phyloP scores from a whole-genome alignment of 1,140 invertebrate species.

The Drosophila rhopaloa region DNA sequence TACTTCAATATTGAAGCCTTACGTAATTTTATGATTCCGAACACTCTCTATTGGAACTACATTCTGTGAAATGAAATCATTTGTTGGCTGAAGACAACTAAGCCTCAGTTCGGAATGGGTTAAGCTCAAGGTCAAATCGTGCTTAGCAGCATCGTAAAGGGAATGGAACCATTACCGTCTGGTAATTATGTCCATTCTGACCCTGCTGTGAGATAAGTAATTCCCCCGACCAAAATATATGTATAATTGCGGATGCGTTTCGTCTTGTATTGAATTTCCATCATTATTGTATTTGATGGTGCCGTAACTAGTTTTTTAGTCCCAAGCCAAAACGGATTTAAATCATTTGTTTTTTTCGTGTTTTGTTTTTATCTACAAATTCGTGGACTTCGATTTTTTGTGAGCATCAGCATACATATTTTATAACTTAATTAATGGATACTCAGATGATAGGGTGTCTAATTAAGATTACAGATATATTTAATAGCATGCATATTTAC shows the following conservation, averaged over 20 bases:
- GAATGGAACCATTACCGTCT: constrained; percentile 7
- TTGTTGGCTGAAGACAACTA: no score
- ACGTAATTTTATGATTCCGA: background rate
- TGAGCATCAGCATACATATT: constrained; percentile 2
- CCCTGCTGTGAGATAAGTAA: constrained; percentile 23
- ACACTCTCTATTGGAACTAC: background rate
- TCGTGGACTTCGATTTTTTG: constrained; percentile 1
- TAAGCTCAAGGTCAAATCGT: constrained; percentile 26
- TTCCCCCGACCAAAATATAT: constrained; percentile 6
- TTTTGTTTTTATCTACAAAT: constrained; percentile 14
- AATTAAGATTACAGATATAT: constrained; percentile 22
- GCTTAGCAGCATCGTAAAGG: background rate
- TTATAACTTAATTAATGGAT: constrained; percentile 30
- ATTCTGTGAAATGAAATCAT: background rate
- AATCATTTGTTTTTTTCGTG: background rate
- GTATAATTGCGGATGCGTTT: constrained; percentile 31
- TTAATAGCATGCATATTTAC: constrained; percentile 13
- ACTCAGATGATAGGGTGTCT: background rate
- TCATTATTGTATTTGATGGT: constrained; percentile 18
- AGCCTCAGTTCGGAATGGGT: background rate
- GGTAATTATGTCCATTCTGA: constrained; percentile 37
- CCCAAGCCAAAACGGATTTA: background rate
- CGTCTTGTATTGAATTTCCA: constrained; percentile 27
- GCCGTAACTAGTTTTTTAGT: constrained; percentile 25
- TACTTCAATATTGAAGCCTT: background rate